phyloP scores from a whole-genome alignment of 2,113 vertebrate genomes.

The Paradoxurus hermaphroditus region DNA sequence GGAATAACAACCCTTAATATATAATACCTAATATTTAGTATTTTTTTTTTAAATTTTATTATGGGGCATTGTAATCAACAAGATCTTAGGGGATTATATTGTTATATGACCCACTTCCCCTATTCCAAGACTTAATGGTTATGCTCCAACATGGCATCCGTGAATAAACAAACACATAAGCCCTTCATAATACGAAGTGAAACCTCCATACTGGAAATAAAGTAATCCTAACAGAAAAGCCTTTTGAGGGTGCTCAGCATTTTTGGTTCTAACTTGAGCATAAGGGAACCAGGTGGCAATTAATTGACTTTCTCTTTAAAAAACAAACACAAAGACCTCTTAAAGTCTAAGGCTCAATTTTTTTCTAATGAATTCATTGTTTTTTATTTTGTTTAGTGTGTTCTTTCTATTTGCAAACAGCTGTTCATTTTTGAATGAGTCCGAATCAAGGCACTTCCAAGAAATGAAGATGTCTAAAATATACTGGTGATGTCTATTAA shows the following conservation, averaged over 20 bases:
- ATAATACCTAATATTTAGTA: background rate
- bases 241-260: background rate
- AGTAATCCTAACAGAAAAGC: background rate
- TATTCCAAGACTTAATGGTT: background rate
- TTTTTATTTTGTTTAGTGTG: background rate
- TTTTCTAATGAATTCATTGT: background rate
- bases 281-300: background rate
- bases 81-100: background rate
- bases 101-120: background rate
- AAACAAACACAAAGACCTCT: background rate
- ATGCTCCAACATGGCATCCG: background rate
- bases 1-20: background rate
- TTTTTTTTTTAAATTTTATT: background rate
- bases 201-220: background rate
- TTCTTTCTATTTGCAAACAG: background rate
- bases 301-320: background rate
- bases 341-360: background rate
- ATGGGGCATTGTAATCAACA: background rate
- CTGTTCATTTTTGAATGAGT: background rate
- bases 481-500: background rate
- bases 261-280: conserved; percentile 12
- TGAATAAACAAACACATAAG: conserved; percentile 1
- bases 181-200: background rate
- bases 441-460: conserved; percentile 9
- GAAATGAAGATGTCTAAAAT: conserved; percentile 51